phyloP scores from a whole-genome alignment of 1,140 invertebrate species.

The Philotrypesis tridentata region DNA sequence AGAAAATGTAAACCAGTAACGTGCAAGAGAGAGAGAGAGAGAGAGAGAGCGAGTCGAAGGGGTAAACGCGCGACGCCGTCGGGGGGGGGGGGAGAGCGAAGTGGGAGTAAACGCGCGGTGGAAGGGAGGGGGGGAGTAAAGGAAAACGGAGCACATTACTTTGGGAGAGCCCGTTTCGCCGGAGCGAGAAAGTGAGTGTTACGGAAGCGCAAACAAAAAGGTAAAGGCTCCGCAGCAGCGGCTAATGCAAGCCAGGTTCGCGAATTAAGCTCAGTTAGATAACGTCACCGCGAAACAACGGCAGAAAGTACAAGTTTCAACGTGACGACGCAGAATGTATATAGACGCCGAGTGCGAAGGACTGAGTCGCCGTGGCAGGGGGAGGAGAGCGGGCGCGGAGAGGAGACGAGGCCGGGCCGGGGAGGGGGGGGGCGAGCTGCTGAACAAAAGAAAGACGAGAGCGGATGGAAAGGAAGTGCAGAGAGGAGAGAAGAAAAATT shows the following conservation, averaged over 20 bases:
- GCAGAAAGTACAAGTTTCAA: constrained; percentile 48
- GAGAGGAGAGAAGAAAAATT: constrained; percentile 31
- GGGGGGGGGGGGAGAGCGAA: not conserved
- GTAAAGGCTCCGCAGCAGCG: constrained; percentile 31
- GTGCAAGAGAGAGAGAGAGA: constrained; percentile 8
- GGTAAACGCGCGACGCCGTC: too few species aligned
- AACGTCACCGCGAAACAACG: constrained; percentile 46
- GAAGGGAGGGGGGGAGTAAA: not conserved
- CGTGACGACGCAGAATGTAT: constrained; percentile 44
- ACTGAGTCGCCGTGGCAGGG: too few species aligned
- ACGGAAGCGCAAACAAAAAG: constrained; percentile 42
- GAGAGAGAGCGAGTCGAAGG: too few species aligned
- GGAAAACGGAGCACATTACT: constrained; percentile 30
- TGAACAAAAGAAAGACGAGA: not conserved
- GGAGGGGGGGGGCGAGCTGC: too few species aligned
- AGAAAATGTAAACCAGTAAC: constrained; percentile 14
- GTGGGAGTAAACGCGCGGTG: not conserved
- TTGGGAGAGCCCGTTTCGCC: constrained; percentile 17
- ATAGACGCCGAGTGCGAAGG: constrained; percentile 5
- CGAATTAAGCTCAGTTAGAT: constrained; percentile 49
- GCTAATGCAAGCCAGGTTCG: constrained; percentile 41
- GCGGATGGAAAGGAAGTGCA: not conserved
- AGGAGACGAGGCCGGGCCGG: not conserved
- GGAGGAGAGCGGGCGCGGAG: too few species aligned
- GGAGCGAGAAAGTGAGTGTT: constrained; percentile 46